A percentile compares a stretch with the other conserved stretches of the same genome.
These are phyloP conservation scores for Brachionus manjavacas DNA, from an alignment of 1,140 invertebrate genomes.

Conservation along the genomic window DNA sequence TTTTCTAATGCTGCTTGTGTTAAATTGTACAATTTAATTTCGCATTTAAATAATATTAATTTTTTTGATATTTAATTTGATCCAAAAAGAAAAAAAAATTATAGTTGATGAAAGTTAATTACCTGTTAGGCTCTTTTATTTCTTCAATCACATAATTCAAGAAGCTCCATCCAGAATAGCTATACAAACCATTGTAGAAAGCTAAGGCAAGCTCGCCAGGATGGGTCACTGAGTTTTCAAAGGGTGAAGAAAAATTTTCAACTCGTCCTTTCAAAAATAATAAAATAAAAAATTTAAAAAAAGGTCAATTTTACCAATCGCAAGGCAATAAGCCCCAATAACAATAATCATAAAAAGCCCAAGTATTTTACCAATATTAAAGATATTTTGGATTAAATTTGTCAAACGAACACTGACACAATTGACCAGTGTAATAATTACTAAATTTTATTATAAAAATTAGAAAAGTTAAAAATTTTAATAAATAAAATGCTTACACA, in stretches of 20 bases:
- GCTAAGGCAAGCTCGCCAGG: background rate
- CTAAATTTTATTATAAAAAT: slow-evolving; percentile 45
- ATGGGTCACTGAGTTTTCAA: background rate
- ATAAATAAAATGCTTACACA: background rate
- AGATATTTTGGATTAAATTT: slow-evolving; percentile 54
- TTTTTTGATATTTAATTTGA: too few relatives aligned
- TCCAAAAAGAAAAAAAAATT: too few relatives aligned
- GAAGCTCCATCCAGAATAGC: slow-evolving; percentile 50
- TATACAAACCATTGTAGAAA: slow-evolving; percentile 31
- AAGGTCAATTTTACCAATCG: background rate
- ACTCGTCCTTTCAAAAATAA: slow-evolving; percentile 42
- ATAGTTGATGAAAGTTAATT: slow-evolving; percentile 59
- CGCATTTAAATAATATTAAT: too few relatives aligned
- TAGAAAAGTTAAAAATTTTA: background rate
- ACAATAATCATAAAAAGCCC: slow-evolving; percentile 55
- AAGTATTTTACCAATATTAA: slow-evolving; percentile 53
- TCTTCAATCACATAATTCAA: slow-evolving; percentile 69
- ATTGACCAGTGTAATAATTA: slow-evolving; percentile 54
- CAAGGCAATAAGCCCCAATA: slow-evolving; percentile 46
- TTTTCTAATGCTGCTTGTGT: too few relatives aligned
- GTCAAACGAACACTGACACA: slow-evolving; percentile 54
- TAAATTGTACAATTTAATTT: too few relatives aligned
- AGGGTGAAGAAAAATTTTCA: slow-evolving; percentile 22
- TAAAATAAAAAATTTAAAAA: slow-evolving; percentile 42
- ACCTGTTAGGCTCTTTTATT: slow-evolving; percentile 74